Conservation (phyloP, 2,797 vertebrate genomes). For the Myiotriccus ornatus region DNA sequence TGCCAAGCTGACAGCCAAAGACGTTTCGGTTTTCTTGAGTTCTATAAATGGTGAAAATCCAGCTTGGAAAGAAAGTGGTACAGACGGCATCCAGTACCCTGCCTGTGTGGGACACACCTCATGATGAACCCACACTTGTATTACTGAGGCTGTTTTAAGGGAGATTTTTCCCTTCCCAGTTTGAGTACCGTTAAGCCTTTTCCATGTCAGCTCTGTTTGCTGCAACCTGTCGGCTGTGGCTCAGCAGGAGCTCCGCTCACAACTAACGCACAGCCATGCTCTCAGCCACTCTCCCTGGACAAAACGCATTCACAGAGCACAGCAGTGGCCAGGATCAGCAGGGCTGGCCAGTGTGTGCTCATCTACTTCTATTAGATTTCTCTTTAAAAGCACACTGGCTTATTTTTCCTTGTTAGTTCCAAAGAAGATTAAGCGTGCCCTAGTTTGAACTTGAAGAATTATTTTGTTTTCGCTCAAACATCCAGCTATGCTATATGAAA, state of each 20-base stretch:
- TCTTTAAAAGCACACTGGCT: background rate
- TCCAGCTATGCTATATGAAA: background rate
- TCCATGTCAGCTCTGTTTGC: background rate
- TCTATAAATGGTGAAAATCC: background rate
- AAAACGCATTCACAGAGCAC: background rate
- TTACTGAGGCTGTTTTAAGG: background rate
- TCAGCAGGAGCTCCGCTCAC: background rate
- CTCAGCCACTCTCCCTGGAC: background rate
- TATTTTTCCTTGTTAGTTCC: slow-evolving; percentile 20
- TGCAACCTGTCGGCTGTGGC: background rate
- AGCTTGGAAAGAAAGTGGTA: rapidly evolving
- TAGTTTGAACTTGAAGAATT: slow-evolving; percentile 36
- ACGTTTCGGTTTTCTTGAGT: background rate
- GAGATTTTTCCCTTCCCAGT: background rate
- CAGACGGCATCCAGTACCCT: background rate
- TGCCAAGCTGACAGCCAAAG: background rate
- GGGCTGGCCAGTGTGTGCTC: background rate
- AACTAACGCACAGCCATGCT: background rate
- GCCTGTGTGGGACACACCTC: background rate
- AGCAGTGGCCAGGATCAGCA: background rate
- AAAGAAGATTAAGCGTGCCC: slow-evolving; percentile 41
- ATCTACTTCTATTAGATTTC: background rate
- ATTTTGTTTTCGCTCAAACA: slow-evolving; percentile 1
- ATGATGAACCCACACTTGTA: background rate
- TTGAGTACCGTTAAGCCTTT: background rate